These are phyloP conservation scores for Jacana jacana DNA, from an alignment of 2,113 vertebrate genomes.

Conservation along the genomic window DNA sequence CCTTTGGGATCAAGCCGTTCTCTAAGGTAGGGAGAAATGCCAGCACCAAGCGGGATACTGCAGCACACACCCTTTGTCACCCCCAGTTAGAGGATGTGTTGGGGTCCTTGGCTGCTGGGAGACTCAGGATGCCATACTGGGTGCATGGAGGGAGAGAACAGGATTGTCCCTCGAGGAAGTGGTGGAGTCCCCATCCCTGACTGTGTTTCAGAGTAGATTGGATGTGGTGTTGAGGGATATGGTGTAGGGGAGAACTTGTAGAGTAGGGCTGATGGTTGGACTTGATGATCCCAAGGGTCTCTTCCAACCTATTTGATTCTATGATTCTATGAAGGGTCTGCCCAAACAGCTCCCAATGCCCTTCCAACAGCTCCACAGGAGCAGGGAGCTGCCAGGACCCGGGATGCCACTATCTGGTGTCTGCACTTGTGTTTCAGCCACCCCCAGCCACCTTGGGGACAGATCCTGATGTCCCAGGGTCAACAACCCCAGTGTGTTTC, in stretches of 20 bases:
- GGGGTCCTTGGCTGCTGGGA: neutral
- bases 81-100: neutral
- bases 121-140: fast-evolving
- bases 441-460: fast-evolving
- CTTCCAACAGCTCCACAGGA: neutral
- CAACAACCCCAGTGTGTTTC: neutral
- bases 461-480: neutral
- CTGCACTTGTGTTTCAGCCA: neutral
- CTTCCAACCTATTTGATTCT: too few relatives aligned
- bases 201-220: too few relatives aligned
- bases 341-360: neutral
- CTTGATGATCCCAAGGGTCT: too few relatives aligned
- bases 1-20: constrained; percentile 83
- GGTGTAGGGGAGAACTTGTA: too few relatives aligned
- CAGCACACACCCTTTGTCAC: fast-evolving
- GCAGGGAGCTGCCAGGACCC: neutral
- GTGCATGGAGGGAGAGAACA: neutral
- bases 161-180: too few relatives aligned
- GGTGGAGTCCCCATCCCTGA: too few relatives aligned
- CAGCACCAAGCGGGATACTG: fast-evolving
- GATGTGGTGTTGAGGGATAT: too few relatives aligned
- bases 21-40: constrained; percentile 76
- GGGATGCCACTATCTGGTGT: neutral
- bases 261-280: too few relatives aligned
- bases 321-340: too few relatives aligned